Percentiles rank a stretch among this genome's conserved stretches.
Conservation (phyloP, 2,113 vertebrate species). For the Centropus bengalensis region DNA sequence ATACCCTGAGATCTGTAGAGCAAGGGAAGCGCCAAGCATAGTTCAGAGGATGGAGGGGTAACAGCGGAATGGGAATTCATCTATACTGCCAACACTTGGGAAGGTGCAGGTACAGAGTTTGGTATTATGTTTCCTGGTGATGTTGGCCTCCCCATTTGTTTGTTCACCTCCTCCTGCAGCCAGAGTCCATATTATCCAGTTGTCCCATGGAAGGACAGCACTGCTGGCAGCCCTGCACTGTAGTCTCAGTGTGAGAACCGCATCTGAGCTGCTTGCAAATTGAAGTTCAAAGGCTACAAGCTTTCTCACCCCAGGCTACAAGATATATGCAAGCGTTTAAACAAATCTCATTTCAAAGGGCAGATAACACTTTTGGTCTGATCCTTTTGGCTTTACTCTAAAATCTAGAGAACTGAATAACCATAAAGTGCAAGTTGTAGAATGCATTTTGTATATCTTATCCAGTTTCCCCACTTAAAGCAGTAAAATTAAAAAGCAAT, state of each 20-base stretch:
- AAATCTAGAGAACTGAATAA: background rate
- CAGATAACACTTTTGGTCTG: background rate
- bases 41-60: background rate
- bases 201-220: background rate
- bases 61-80: background rate
- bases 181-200: background rate
- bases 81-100: background rate
- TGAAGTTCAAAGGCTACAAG: background rate
- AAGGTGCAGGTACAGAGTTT: accelerated
- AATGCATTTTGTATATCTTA: background rate
- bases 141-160: background rate
- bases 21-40: background rate
- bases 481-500: conserved; percentile 52
- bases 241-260: background rate
- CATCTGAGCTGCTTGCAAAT: background rate
- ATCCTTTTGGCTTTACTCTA: background rate
- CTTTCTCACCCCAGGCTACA: background rate
- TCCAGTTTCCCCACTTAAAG: conserved; percentile 8
- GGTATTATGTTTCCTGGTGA: background rate
- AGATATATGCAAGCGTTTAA: background rate
- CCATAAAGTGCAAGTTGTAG: background rate
- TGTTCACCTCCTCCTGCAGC: background rate
- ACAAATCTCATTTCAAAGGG: conserved; percentile 20
- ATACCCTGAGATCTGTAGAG: background rate
- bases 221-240: background rate